Conservation (phyloP, 30 jellyfish, hydroid and myxozoan genomes). For the Euphysa ruthae region DNA sequence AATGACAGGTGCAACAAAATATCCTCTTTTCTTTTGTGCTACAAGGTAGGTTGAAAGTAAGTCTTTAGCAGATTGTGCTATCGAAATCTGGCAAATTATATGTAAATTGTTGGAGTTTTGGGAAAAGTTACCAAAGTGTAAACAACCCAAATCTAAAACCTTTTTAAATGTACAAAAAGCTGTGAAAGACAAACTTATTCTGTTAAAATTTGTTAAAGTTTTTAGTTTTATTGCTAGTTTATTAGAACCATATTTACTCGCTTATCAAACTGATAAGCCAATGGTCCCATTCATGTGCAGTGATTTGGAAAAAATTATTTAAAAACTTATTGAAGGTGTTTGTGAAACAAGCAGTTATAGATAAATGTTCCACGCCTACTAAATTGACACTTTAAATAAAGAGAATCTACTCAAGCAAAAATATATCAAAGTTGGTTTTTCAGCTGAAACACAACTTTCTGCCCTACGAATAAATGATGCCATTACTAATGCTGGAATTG, state of each 20-base stretch:
- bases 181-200: constrained; percentile 2
- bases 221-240: background rate
- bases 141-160: background rate
- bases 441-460: background rate
- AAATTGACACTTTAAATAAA: background rate
- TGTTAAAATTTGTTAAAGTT: background rate
- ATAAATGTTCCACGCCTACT: background rate
- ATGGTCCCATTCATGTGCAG: background rate
- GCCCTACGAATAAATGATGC: constrained; percentile 1
- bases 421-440: background rate
- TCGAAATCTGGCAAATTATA: background rate
- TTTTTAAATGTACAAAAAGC: background rate
- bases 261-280: background rate
- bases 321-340: background rate
- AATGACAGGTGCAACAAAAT: background rate
- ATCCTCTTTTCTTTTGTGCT: constrained; percentile 11
- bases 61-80: background rate
- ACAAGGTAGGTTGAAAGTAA: constrained; percentile 1
- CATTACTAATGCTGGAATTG: background rate
- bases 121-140: background rate
- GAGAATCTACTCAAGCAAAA: background rate
- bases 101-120: background rate
- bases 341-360: constrained; percentile 2
- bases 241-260: background rate
- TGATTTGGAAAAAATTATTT: background rate